These are phyloP conservation scores for Xiphophorus birchmanni DNA, from an alignment of 2,797 vertebrate genomes.

Conservation along the genomic window DNA sequence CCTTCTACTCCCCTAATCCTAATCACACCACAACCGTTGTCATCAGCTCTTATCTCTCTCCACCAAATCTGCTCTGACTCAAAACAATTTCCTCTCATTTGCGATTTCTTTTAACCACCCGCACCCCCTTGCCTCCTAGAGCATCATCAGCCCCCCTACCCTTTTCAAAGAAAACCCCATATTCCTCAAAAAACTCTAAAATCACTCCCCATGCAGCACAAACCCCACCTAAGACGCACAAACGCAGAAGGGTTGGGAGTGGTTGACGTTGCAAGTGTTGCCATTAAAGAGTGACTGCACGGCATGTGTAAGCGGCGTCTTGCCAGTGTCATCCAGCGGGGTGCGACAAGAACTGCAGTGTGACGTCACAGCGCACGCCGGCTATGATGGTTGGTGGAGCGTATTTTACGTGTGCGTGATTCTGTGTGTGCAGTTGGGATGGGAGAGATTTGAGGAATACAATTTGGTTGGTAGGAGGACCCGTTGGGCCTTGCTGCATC, in stretches of 20 bases:
- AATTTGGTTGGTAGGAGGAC: slow-evolving; percentile 72
- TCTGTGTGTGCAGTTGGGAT: slow-evolving; percentile 57
- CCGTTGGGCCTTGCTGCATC: slow-evolving; percentile 74
- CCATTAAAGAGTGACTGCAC: slow-evolving; percentile 71
- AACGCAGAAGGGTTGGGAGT: slow-evolving; percentile 50
- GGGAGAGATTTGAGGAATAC: slow-evolving; percentile 64
- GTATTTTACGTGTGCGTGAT: slow-evolving; percentile 64
- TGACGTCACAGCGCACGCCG: slow-evolving; percentile 68
- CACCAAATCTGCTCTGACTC: slow-evolving; percentile 82
- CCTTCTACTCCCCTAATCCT: slow-evolving; percentile 72
- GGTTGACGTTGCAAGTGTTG: slow-evolving; percentile 58
- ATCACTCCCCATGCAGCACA: slow-evolving; percentile 43
- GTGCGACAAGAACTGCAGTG: slow-evolving; percentile 75
- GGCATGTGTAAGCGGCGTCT: slow-evolving; percentile 61
- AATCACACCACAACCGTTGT: slow-evolving; percentile 77
- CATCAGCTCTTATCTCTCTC: slow-evolving; percentile 83
- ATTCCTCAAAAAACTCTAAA: slow-evolving; percentile 56
- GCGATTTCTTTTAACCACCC: slow-evolving; percentile 66
- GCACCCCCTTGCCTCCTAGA: slow-evolving; percentile 45
- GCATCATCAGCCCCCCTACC: slow-evolving; percentile 63
- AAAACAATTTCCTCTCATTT: slow-evolving; percentile 84
- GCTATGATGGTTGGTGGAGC: slow-evolving; percentile 71
- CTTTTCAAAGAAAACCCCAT: slow-evolving; percentile 61
- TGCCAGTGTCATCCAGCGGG: slow-evolving; percentile 78
- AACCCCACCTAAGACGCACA: slow-evolving; percentile 67